Percentiles rank a stretch among this genome's conserved stretches.
Evolutionary conservation across 1,140 invertebrate species (phyloP).

Genomic region (Helicoverpa armigera): DNA sequence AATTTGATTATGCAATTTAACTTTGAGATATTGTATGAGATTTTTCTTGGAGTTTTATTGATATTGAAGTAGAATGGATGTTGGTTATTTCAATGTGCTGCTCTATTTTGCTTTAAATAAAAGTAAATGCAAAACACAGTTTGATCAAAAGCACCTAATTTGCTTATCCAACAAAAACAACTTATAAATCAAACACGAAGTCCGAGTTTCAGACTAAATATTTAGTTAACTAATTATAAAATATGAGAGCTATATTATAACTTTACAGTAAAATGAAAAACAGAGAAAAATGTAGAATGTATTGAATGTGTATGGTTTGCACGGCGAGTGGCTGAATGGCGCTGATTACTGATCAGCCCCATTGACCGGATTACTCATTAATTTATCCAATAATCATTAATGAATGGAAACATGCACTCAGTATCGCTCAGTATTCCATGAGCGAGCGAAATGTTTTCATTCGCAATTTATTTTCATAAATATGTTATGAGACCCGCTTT

Average conservation of each 20-base stretch:
- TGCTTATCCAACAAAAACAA: too few species aligned
- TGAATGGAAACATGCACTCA: slow-evolving; percentile 6
- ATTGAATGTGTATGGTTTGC: neutral
- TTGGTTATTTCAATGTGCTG: neutral
- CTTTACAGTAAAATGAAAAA: neutral
- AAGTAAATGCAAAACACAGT: too few species aligned
- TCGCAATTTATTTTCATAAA: neutral
- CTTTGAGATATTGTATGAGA: neutral
- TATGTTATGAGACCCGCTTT: too few species aligned
- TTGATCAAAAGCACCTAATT: too few species aligned
- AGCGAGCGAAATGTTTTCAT: slow-evolving; percentile 9
- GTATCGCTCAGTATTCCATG: slow-evolving; percentile 11
- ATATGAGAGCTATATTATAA: too few species aligned
- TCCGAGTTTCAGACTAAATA: too few species aligned
- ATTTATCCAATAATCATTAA: slow-evolving; percentile 12
- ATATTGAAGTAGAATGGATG: neutral
- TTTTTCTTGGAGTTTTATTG: neutral
- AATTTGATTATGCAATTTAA: slow-evolving; percentile 39
- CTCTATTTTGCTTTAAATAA: too few species aligned
- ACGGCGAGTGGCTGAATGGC: neutral
- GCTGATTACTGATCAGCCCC: slow-evolving; percentile 19
- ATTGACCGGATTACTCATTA: slow-evolving; percentile 23
- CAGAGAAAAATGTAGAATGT: neutral
- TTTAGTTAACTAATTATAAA: too few species aligned
- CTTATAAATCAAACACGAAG: too few species aligned